These are phyloP conservation scores for Thaleichthys pacificus DNA, from an alignment of 2,797 vertebrate genomes.

Conservation along the genomic window DNA sequence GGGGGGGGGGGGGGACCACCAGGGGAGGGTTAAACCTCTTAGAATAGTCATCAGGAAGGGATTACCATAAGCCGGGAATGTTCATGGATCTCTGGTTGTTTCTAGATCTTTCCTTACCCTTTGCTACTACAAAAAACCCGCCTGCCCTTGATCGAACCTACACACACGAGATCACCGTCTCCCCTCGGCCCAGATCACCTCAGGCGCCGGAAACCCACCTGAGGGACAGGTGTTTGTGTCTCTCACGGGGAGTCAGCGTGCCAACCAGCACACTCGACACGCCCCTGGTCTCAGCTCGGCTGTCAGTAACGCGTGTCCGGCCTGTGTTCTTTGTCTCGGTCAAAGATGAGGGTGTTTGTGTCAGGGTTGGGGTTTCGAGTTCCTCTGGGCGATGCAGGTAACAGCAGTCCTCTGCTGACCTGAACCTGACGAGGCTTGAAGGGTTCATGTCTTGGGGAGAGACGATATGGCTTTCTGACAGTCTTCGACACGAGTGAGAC, in stretches of 20 bases:
- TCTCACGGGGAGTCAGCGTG: background rate
- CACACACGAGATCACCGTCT: background rate
- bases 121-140: background rate
- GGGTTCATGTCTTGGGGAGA: background rate
- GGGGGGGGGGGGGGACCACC: background rate
- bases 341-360: background rate
- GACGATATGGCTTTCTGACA: background rate
- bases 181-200: background rate
- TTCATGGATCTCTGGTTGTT: conserved; percentile 5
- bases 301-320: background rate
- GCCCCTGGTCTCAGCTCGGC: no score
- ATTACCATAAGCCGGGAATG: conserved; percentile 19
- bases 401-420: background rate
- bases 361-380: background rate
- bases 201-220: background rate
- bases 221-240: background rate
- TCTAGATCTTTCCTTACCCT: background rate
- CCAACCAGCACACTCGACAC: background rate
- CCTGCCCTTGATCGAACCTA: background rate
- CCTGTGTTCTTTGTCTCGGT: conserved; percentile 7
- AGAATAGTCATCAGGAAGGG: conserved; percentile 24
- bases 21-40: conserved; percentile 13
- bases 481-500: background rate
- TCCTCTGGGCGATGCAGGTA: background rate
- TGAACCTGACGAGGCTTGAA: background rate